phyloP scores from a whole-genome alignment of 2,113 vertebrate genomes.

The Campylorhamphus procurvoides region DNA sequence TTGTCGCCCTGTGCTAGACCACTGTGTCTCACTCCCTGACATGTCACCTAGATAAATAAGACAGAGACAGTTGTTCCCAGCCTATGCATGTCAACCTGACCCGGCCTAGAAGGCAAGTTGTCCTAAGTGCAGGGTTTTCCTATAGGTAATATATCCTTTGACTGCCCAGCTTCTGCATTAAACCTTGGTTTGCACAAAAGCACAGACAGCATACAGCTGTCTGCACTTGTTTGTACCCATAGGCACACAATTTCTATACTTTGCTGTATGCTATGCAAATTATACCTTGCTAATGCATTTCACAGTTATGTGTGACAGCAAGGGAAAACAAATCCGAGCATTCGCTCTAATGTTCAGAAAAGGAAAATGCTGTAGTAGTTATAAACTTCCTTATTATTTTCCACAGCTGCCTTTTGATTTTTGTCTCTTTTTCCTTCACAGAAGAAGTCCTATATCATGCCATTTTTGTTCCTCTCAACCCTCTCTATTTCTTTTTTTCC shows the following conservation, averaged over 20 bases:
- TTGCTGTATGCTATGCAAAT: not conserved
- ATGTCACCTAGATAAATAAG: not conserved
- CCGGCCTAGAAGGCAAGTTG: not conserved
- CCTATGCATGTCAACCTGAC: not conserved
- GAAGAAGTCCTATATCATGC: not conserved
- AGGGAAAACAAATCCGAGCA: not conserved
- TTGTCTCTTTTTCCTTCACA: not conserved
- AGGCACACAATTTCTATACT: not conserved
- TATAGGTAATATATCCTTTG: not conserved
- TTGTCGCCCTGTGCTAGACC: fast-evolving
- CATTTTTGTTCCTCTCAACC: not conserved
- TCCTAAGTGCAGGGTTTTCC: not conserved
- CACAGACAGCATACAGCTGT: not conserved
- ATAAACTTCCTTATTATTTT: not conserved
- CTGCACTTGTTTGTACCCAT: not conserved
- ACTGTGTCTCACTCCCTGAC: fast-evolving
- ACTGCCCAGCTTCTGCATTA: not conserved
- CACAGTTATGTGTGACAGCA: not conserved
- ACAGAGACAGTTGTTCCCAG: not conserved
- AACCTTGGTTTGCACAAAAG: not conserved
- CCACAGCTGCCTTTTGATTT: not conserved
- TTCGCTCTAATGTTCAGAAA: not conserved
- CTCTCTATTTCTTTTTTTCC: not conserved
- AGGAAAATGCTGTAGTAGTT: not conserved
- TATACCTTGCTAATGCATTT: not conserved